These are phyloP conservation scores for Homarus gammarus DNA, from an alignment of 2,888 invertebrate genomes.

Conservation along the genomic window DNA sequence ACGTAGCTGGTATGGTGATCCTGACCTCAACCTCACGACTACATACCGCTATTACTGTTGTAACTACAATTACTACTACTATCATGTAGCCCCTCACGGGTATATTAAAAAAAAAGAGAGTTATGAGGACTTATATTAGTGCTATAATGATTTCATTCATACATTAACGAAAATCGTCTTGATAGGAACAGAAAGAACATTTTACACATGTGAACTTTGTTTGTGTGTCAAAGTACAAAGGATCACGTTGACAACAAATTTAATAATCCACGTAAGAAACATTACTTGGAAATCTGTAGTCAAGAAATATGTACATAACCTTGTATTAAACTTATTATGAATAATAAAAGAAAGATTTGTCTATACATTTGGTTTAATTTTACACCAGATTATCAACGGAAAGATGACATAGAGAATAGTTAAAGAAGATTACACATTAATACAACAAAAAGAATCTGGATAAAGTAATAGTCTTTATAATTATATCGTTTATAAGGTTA, in stretches of 20 bases:
- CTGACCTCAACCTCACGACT: conserved; percentile 47
- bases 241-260: conserved; percentile 51
- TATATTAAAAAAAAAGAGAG: conserved; percentile 25
- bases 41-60: conserved; percentile 50
- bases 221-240: conserved; percentile 70
- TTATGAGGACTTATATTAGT: conserved; percentile 39
- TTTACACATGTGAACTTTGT: conserved; percentile 45
- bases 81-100: conserved; percentile 41
- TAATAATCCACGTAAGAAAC: conserved; percentile 48
- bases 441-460: too few relatives aligned
- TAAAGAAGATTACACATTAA: too few relatives aligned
- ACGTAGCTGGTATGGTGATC: conserved; percentile 65
- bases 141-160: conserved; percentile 48
- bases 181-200: conserved; percentile 13
- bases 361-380: conserved; percentile 69
- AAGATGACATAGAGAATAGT: neutral
- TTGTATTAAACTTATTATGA: conserved; percentile 74
- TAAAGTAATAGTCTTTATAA: too few relatives aligned
- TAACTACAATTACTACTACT: conserved; percentile 40
- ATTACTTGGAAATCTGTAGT: conserved; percentile 70
- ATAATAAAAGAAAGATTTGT: conserved; percentile 74
- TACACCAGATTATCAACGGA: conserved; percentile 46
- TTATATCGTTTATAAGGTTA: too few relatives aligned
- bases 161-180: conserved; percentile 47
- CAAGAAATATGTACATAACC: conserved; percentile 70